Percentiles rank a stretch among this genome's conserved stretches.
Evolutionary conservation across 2,113 vertebrate species (phyloP).

Genomic region (Prionailurus viverrinus): DNA sequence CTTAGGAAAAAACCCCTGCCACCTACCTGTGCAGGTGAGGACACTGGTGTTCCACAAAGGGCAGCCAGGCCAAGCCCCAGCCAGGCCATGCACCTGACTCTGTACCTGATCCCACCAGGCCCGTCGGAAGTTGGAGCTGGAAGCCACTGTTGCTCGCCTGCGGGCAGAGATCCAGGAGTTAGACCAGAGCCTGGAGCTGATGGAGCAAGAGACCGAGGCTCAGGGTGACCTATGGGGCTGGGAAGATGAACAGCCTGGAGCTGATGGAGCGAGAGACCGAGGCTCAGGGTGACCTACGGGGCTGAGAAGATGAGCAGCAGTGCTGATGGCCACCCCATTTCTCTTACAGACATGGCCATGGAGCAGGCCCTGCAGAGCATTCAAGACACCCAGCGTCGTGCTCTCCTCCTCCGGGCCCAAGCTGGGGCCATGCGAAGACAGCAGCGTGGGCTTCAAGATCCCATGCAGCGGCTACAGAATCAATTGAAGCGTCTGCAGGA

Average conservation of each 20-base stretch:
- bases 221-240: constrained; percentile 86
- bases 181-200: constrained; percentile 88
- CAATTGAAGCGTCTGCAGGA: constrained; percentile 77
- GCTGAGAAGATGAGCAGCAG: background rate
- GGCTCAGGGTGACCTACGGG: constrained; percentile 86
- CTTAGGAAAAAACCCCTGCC: background rate
- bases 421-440: constrained; percentile 66
- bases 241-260: constrained; percentile 74
- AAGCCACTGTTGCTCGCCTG: constrained; percentile 86
- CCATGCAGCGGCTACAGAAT: constrained; percentile 62
- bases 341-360: constrained; percentile 60
- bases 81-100: background rate
- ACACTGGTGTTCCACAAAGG: background rate
- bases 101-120: constrained; percentile 36
- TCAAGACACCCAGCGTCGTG: constrained; percentile 65
- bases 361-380: constrained; percentile 70
- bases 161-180: constrained; percentile 89
- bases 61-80: background rate
- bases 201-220: constrained; percentile 87
- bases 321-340: background rate
- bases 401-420: constrained; percentile 81
- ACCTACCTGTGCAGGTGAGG: background rate
- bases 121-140: constrained; percentile 86
- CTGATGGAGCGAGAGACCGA: constrained; percentile 88
- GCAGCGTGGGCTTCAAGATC: constrained; percentile 41